Percentiles rank a stretch among this genome's conserved stretches.
Evolutionary conservation across 2,797 vertebrate species (phyloP).

Genomic region (Peromyscus melanophrys): DNA sequence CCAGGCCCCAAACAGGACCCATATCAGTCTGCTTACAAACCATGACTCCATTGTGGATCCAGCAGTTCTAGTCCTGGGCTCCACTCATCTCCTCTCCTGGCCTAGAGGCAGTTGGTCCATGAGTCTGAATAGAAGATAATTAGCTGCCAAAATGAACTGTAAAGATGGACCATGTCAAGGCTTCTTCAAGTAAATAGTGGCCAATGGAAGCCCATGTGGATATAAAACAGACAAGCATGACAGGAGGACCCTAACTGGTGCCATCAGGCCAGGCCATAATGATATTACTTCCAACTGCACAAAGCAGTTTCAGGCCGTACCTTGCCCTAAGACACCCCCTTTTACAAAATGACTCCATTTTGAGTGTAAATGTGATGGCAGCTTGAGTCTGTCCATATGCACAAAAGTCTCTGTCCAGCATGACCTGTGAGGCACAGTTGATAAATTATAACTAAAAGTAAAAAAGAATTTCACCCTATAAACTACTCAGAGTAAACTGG

Average conservation of each 20-base stretch:
- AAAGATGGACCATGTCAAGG: neutral
- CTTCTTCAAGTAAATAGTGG: neutral
- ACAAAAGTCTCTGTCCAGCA: neutral
- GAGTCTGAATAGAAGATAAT: neutral
- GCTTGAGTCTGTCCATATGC: neutral
- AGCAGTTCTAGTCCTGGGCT: neutral
- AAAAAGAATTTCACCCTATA: neutral
- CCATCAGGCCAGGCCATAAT: neutral
- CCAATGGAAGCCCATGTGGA: neutral
- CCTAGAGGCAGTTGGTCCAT: neutral
- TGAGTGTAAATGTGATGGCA: neutral
- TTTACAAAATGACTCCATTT: neutral
- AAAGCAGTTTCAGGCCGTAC: neutral
- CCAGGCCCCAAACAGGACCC: neutral
- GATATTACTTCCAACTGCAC: neutral
- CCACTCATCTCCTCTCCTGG: neutral
- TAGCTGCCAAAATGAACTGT: neutral
- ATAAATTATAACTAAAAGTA: neutral
- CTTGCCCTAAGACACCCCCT: too few relatives aligned
- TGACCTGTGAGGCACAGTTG: neutral
- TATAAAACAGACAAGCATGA: neutral
- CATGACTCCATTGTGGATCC: neutral
- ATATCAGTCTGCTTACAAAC: neutral
- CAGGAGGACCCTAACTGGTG: neutral
- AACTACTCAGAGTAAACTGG: neutral